A percentile compares a stretch with the other conserved stretches of the same genome.
Conservation (phyloP, 2,113 vertebrate genomes). For the Sisor rabdophorus region DNA sequence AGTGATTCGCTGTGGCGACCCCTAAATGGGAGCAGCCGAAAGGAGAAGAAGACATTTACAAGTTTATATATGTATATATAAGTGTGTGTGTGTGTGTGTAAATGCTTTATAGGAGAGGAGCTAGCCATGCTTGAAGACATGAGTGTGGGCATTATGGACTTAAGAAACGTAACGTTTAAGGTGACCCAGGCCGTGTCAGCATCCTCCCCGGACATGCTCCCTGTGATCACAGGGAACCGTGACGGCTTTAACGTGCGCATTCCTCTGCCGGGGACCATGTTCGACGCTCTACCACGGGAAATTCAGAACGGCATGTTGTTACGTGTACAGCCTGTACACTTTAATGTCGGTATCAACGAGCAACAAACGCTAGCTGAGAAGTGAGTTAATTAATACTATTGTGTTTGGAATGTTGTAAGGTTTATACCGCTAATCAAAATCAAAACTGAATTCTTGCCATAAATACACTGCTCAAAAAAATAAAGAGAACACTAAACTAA, state of each 20-base stretch:
- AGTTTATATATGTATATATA: constrained; percentile 21
- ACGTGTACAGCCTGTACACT: constrained; percentile 92
- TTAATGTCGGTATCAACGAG: constrained; percentile 97
- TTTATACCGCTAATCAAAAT: no score
- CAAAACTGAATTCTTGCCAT: no score
- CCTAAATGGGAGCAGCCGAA: no score
- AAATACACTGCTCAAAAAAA: no score
- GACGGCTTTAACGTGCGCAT: constrained; percentile 96
- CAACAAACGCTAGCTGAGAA: constrained; percentile 97
- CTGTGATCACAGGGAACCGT: constrained; percentile 94
- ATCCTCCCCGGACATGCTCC: constrained; percentile 87
- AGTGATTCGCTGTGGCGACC: no score
- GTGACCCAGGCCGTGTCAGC: constrained; percentile 88
- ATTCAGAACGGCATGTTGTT: constrained; percentile 98
- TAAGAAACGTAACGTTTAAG: constrained; percentile 96
- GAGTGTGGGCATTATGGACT: constrained; percentile 93
- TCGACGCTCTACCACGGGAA: constrained; percentile 87
- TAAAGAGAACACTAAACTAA: no score
- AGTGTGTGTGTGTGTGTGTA: constrained; percentile 1
- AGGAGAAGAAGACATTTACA: no score
- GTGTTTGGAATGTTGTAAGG: background rate
- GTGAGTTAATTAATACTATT: constrained; percentile 62
- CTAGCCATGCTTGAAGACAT: constrained; percentile 97
- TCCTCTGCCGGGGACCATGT: constrained; percentile 88
- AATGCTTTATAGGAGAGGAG: constrained; percentile 80